phyloP scores from a whole-genome alignment of 1,140 invertebrate genomes.

The Drosophila lacteicornis region DNA sequence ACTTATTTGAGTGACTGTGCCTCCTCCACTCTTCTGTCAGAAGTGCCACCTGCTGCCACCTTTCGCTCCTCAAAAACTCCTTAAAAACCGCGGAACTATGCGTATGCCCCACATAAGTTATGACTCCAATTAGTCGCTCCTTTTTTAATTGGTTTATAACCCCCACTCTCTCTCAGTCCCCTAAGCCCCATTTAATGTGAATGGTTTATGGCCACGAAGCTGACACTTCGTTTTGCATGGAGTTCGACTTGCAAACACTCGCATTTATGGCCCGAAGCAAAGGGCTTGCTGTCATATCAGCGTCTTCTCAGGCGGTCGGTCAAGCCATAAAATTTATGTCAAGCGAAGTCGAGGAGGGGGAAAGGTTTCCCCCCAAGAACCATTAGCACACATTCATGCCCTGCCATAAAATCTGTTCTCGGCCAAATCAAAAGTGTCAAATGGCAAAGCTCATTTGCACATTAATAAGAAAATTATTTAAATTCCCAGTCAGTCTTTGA shows the following conservation, averaged over 20 bases:
- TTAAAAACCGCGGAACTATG: constrained; percentile 6
- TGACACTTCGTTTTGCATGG: constrained; percentile 35
- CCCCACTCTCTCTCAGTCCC: neutral
- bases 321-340: constrained; percentile 59
- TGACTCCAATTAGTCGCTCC: constrained; percentile 35
- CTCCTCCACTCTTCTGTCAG: neutral
- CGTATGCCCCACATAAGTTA: constrained; percentile 5
- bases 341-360: neutral
- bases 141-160: constrained; percentile 28
- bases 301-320: constrained; percentile 28
- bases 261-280: constrained; percentile 28
- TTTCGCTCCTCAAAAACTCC: constrained; percentile 13
- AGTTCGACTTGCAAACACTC: constrained; percentile 10
- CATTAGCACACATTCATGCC: constrained; percentile 62
- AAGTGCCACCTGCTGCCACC: constrained; percentile 27
- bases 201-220: constrained; percentile 31
- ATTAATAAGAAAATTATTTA: constrained; percentile 78
- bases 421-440: constrained; percentile 76
- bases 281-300: constrained; percentile 36
- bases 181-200: constrained; percentile 14
- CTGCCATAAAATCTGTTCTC: constrained; percentile 54
- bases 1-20: constrained; percentile 63
- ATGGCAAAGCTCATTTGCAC: constrained; percentile 68
- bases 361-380: neutral
- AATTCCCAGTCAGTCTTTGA: constrained; percentile 40